Evolutionary conservation across 2,888 invertebrate genomes (phyloP), one percentile per base, ranked within the genome.

Genomic region (Acleris literana): DNA sequence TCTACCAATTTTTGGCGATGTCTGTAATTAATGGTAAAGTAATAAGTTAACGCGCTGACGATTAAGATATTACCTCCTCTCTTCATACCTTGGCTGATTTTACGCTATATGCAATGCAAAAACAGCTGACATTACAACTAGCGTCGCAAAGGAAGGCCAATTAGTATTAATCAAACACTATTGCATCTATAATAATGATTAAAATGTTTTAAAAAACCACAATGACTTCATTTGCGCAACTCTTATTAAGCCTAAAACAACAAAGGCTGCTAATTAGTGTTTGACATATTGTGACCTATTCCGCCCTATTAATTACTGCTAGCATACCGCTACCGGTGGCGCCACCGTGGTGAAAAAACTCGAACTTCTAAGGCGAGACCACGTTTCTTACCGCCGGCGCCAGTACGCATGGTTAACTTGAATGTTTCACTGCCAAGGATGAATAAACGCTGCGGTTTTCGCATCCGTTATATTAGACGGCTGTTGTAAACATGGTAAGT

Each of bases 361-460:
- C 51, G 7, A 56, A 29, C 49, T 51, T 44, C 22, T 44, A 54
- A 65, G 44, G 60, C 65, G 65, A 43, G 43, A 61, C 65, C 55
- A n/a, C n/a, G 22, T 51, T 65, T 65, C 65, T 65, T 65, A 49
- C 18, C 16, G 16, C 25, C 20, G 65, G 65, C 65, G 65, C 65
- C 65, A 61, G 55, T 61, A 61, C 55, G 60, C 55, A 61, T 65
- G 65, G 60, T 49, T 65, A 61, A 44, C 51, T 64, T 49, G 20
- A n/a, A 49, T 13, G 17, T 46, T 57, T 1, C 17, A 57, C 20
- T 33, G 22, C 44, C 5, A 39, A 11, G 51, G 29, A 29, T 60
- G 25, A 13, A 57, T 44, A 60, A 44, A 61, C 60, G 60, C 55
- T 20, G 65, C 60, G 55, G 13, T 65, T 65, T 61, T 55, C 7